Percentiles rank a stretch among this genome's conserved stretches.
These are phyloP conservation scores for Chloropsis hardwickii DNA, from an alignment of 2,113 vertebrate genomes.

Conservation along the genomic window DNA sequence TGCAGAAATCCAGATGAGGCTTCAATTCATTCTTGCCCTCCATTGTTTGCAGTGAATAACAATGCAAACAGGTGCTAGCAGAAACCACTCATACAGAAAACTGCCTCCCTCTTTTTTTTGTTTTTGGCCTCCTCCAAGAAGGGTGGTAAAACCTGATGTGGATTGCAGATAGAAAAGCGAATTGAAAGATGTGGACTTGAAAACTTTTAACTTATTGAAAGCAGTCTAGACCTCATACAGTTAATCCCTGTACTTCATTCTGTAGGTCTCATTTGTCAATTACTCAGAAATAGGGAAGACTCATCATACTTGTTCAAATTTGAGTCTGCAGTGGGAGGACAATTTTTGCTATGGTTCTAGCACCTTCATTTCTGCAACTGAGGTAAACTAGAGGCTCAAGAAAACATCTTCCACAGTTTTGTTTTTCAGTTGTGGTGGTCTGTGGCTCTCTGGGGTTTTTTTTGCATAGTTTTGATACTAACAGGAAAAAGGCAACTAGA, in stretches of 20 bases:
- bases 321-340: neutral
- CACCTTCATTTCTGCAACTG: neutral
- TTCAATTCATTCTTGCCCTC: neutral
- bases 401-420: neutral
- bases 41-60: neutral
- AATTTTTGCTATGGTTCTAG: neutral
- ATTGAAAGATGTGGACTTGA: neutral
- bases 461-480: neutral
- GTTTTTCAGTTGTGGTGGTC: neutral
- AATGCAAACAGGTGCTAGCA: neutral
- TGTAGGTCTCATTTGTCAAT: neutral
- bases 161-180: neutral
- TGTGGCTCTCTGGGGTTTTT: neutral
- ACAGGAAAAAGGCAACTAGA: neutral
- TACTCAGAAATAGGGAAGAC: neutral
- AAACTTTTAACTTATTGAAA: neutral
- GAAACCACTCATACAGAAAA: neutral
- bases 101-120: neutral
- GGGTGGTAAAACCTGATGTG: neutral
- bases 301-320: neutral
- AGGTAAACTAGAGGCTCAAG: neutral
- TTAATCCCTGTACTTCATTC: neutral
- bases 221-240: neutral
- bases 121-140: neutral
- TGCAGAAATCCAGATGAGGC: neutral